Evolutionary conservation across 2,113 vertebrate genomes (phyloP).

Genomic region (Tyrannus savana): DNA sequence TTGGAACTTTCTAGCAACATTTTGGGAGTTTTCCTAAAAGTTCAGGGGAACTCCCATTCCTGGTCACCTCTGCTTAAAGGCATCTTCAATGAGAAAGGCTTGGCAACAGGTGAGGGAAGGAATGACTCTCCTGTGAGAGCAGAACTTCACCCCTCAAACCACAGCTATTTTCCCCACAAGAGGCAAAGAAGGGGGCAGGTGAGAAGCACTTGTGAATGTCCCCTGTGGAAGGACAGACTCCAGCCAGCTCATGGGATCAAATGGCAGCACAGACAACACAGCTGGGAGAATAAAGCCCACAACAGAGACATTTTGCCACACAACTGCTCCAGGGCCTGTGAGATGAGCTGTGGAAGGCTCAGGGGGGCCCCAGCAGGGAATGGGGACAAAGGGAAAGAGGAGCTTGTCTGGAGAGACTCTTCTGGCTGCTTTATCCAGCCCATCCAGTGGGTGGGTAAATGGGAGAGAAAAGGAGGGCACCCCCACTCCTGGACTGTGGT

Average conservation of each 20-base stretch:
- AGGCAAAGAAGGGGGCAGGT: background rate
- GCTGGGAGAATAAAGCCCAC: background rate
- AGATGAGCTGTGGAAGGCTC: background rate
- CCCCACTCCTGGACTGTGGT: background rate
- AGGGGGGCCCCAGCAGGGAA: background rate
- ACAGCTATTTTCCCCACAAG: background rate
- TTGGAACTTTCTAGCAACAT: background rate
- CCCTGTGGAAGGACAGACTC: background rate
- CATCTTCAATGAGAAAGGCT: constrained; percentile 30
- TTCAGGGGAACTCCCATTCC: background rate
- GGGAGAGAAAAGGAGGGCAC: background rate
- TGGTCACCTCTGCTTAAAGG: constrained; percentile 19
- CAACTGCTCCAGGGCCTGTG: background rate
- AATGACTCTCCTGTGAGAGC: background rate
- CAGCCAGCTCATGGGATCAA: background rate
- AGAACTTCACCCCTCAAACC: background rate
- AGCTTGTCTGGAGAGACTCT: background rate
- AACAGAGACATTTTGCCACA: background rate
- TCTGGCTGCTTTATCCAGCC: background rate
- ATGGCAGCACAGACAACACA: background rate
- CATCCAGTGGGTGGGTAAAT: background rate
- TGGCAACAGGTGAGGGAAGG: background rate
- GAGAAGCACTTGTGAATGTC: background rate
- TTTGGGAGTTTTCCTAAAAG: background rate
- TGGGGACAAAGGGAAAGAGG: background rate